Evolutionary conservation across 2,113 vertebrate genomes (phyloP).

Genomic region (Chrysochloris asiatica): DNA sequence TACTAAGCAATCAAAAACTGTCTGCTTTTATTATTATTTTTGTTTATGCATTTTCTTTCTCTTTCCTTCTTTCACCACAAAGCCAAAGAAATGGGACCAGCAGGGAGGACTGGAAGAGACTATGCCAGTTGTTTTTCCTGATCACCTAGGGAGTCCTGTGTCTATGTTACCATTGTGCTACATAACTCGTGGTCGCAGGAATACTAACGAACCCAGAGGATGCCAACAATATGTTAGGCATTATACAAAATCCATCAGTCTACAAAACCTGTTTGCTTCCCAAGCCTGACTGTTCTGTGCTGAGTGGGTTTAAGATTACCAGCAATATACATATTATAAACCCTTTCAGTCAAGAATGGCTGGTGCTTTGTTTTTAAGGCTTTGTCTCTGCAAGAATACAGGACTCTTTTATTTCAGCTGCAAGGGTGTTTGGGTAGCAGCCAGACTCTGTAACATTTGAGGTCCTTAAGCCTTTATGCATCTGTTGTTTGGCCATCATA

Average conservation of each 20-base stretch:
- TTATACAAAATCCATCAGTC: neutral
- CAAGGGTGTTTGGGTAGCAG: conserved; percentile 54
- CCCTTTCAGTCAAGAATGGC: conserved; percentile 47
- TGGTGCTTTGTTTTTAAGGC: conserved; percentile 53
- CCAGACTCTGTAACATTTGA: conserved; percentile 65
- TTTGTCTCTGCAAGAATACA: conserved; percentile 11
- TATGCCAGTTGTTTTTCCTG: neutral
- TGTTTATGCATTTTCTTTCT: neutral
- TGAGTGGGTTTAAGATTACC: conserved; percentile 27
- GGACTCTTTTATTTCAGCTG: conserved; percentile 64
- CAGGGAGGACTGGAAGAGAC: neutral
- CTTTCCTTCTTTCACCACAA: neutral
- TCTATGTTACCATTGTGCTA: neutral
- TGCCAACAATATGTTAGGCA: conserved; percentile 8
- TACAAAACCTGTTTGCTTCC: conserved; percentile 36
- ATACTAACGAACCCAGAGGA: neutral
- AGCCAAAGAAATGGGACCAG: neutral
- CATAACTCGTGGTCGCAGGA: neutral
- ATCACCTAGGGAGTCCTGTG: neutral
- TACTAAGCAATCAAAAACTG: neutral
- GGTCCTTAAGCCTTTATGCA: conserved; percentile 47
- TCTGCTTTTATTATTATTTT: neutral
- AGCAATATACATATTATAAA: conserved; percentile 34
- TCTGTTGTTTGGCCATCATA: conserved; percentile 44
- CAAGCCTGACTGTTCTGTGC: conserved; percentile 17